phyloP scores from a whole-genome alignment of 2,888 invertebrate species.

The Ametastegia equiseti region DNA sequence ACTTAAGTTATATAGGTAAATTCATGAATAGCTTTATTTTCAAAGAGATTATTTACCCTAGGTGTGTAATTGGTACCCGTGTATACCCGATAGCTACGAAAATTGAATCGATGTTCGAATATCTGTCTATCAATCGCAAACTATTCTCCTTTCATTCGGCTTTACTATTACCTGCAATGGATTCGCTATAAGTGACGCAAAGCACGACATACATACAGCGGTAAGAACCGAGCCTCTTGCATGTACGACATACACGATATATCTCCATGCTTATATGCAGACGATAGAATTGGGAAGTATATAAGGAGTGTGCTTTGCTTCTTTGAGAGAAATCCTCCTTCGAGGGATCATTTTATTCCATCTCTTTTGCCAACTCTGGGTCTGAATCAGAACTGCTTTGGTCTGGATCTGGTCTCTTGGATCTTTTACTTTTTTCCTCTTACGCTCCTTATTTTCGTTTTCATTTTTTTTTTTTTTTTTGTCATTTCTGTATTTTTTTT shows the following conservation, averaged over 20 bases:
- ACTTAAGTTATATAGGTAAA: not conserved
- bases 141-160: not conserved
- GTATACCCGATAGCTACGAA: not conserved
- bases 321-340: not conserved
- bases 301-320: not conserved
- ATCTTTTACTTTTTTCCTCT: conserved; percentile 29
- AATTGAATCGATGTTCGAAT: not conserved
- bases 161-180: not conserved
- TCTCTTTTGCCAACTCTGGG: not conserved
- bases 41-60: not conserved
- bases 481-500: too few species aligned
- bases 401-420: not conserved
- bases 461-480: not conserved
- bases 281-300: not conserved
- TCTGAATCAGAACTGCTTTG: not conserved
- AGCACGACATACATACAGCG: not conserved
- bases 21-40: not conserved
- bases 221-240: not conserved
- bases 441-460: not conserved
- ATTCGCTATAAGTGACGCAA: not conserved
- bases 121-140: not conserved
- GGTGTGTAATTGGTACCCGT: not conserved
- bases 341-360: not conserved
- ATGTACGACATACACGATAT: too few species aligned
- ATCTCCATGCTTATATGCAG: conserved; percentile 4